phyloP scores from a whole-genome alignment of 2,888 invertebrate species.

The Drosophila anomalata region DNA sequence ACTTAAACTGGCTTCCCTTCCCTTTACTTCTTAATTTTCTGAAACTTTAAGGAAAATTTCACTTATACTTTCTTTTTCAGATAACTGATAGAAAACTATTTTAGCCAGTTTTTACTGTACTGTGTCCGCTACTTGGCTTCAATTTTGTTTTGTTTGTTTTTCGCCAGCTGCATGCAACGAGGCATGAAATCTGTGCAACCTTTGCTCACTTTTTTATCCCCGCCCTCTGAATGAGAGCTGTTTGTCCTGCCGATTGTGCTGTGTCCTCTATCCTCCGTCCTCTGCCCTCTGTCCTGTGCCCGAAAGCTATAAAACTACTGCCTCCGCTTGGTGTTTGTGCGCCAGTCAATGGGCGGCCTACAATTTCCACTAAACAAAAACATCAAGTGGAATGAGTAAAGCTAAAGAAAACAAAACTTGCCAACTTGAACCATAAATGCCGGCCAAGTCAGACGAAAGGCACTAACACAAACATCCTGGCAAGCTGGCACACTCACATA shows the following conservation, averaged over 20 bases:
- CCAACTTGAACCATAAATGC: constrained; percentile 66
- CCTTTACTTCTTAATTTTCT: not conserved
- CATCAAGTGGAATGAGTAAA: constrained; percentile 2
- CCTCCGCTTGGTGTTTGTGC: not conserved
- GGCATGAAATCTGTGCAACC: constrained; percentile 72
- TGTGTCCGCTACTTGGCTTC: constrained; percentile 31
- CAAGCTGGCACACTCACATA: constrained; percentile 11
- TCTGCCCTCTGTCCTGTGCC: constrained; percentile 65
- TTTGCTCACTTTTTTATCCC: constrained; percentile 47
- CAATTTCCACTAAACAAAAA: constrained; percentile 60
- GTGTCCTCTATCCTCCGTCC: constrained; percentile 34
- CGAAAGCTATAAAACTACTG: constrained; percentile 57
- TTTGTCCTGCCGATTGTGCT: constrained; percentile 43
- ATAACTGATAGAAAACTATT: not conserved
- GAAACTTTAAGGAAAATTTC: too few species aligned
- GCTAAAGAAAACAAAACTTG: constrained; percentile 58
- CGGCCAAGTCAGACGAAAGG: constrained; percentile 50
- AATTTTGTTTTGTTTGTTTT: constrained; percentile 45
- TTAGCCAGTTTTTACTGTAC: constrained; percentile 9
- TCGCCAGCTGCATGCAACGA: constrained; percentile 49
- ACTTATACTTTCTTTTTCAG: too few species aligned
- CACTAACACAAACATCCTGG: constrained; percentile 22
- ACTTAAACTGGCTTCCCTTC: not conserved
- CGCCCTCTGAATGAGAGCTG: constrained; percentile 30
- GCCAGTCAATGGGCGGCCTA: constrained; percentile 67